Percentiles rank a stretch among this genome's conserved stretches.
Conservation (phyloP, 2,113 vertebrate genomes). For the Chlorodrepanis virens region DNA sequence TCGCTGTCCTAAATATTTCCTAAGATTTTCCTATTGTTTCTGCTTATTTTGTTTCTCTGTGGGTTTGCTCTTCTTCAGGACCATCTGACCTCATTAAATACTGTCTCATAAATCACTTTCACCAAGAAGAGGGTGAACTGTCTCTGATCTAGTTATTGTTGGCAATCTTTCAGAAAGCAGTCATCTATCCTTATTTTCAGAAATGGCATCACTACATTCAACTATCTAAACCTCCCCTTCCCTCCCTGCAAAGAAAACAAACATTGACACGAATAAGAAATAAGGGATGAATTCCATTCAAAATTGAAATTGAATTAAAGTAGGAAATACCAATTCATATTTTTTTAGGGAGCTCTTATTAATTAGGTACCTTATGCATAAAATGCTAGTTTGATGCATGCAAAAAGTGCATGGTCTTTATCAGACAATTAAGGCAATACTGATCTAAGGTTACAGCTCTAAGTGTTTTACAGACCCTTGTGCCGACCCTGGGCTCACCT, state of each 20-base stretch:
- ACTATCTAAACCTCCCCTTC: not conserved
- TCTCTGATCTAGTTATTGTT: constrained; percentile 40
- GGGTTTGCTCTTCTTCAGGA: not conserved
- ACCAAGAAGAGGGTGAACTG: not conserved
- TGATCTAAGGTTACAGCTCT: not conserved
- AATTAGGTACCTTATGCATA: not conserved
- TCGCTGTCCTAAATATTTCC: not conserved
- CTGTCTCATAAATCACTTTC: constrained; percentile 3
- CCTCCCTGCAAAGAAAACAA: constrained; percentile 5
- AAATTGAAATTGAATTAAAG: constrained; percentile 6
- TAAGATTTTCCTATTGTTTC: not conserved
- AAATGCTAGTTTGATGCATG: not conserved
- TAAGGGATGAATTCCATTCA: not conserved
- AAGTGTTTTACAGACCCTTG: not conserved
- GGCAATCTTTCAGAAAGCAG: not conserved
- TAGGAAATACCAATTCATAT: not conserved
- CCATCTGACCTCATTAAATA: constrained; percentile 15
- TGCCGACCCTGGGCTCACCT: not conserved
- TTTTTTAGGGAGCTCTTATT: not conserved
- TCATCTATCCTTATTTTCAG: not conserved
- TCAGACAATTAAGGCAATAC: not conserved
- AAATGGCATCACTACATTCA: not conserved
- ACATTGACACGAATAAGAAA: constrained; percentile 19
- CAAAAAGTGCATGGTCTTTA: not conserved
- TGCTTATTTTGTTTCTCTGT: not conserved